phyloP scores from a whole-genome alignment of 1,140 invertebrate species.

The Condylostylus longicornis region DNA sequence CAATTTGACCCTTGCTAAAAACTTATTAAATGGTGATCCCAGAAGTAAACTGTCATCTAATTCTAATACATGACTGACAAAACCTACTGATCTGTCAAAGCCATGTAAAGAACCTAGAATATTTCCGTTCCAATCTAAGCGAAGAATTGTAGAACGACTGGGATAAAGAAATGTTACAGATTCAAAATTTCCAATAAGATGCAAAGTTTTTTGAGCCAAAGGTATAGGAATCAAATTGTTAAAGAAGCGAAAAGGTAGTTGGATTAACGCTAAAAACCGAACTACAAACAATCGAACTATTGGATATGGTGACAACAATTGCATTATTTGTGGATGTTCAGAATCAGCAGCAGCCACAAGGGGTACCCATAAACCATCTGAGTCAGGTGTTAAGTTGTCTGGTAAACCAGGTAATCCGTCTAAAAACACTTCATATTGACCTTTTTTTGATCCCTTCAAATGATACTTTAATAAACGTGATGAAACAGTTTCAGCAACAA shows the following conservation, averaged over 20 bases:
- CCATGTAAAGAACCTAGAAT: conserved; percentile 43
- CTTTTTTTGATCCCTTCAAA: conserved; percentile 51
- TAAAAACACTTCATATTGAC: conserved; percentile 50
- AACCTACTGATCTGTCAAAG: conserved; percentile 31
- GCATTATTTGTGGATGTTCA: conserved; percentile 33
- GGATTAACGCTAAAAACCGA: conserved; percentile 35
- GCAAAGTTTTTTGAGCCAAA: conserved; percentile 20
- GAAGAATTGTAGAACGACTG: conserved; percentile 36
- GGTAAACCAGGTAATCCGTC: conserved; percentile 62
- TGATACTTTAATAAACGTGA: conserved; percentile 46
- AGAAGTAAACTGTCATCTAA: conserved; percentile 36
- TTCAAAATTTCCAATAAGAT: conserved; percentile 35
- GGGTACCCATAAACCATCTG: conserved; percentile 50
- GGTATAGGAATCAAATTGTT: conserved; percentile 36
- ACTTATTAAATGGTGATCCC: conserved; percentile 52
- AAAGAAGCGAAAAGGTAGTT: conserved; percentile 40
- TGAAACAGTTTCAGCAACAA: conserved; percentile 49
- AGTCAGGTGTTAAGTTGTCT: conserved; percentile 54
- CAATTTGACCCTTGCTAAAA: conserved; percentile 43
- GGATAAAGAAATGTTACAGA: conserved; percentile 19
- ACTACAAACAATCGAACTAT: conserved; percentile 40
- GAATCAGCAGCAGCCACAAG: conserved; percentile 37
- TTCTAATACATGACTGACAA: conserved; percentile 43
- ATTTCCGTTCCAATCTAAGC: conserved; percentile 46
- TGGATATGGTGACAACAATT: conserved; percentile 41